Conservation (phyloP, 2,113 vertebrate species). For the Pseudonaja textilis region DNA sequence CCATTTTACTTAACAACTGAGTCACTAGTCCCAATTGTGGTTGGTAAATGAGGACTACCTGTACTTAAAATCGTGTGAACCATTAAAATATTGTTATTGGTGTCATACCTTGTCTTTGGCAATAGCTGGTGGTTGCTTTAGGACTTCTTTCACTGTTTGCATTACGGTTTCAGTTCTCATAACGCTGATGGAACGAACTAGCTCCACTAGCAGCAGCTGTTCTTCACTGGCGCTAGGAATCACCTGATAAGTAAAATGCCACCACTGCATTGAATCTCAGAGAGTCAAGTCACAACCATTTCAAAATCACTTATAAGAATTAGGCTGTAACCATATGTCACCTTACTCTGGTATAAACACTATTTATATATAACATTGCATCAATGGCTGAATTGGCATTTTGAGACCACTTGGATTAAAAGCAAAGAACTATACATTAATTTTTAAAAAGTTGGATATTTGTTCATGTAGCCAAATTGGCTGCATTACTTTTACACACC, state of each 20-base stretch:
- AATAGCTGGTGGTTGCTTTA: constrained; percentile 96
- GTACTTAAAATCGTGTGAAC: neutral
- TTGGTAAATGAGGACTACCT: neutral
- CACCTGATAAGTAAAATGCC: constrained; percentile 72
- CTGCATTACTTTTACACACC: too few relatives aligned
- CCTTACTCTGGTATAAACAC: neutral
- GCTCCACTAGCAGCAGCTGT: constrained; percentile 91
- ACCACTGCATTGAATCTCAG: neutral
- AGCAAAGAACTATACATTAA: neutral
- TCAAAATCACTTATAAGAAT: neutral
- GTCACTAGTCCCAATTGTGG: neutral
- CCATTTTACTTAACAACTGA: neutral
- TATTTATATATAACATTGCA: neutral
- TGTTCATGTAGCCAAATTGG: neutral
- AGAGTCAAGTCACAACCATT: neutral
- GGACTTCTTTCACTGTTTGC: constrained; percentile 96
- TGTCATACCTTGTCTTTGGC: constrained; percentile 90
- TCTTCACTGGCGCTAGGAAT: constrained; percentile 93
- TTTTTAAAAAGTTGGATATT: neutral
- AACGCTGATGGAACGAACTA: constrained; percentile 94
- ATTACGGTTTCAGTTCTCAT: constrained; percentile 98
- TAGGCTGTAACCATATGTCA: neutral
- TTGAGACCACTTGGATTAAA: neutral
- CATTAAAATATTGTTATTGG: neutral
- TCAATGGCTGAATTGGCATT: neutral